Percentiles rank a stretch among this genome's conserved stretches.
These are phyloP conservation scores for Dorcus hopei DNA, from an alignment of 2,888 invertebrate species.

Conservation along the genomic window DNA sequence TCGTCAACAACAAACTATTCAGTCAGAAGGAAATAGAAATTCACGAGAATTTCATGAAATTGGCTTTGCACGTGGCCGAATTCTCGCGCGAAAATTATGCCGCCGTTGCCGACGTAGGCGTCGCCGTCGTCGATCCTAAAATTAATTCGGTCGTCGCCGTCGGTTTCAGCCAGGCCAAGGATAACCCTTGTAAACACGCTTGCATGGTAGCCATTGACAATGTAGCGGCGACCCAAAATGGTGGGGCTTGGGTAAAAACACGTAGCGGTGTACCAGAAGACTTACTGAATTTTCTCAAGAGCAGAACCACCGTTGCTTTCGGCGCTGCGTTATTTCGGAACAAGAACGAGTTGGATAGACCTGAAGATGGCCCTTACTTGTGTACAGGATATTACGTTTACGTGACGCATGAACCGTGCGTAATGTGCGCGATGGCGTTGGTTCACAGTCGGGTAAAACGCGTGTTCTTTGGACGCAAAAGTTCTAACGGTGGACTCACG, in stretches of 20 bases:
- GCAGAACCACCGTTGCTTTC: slow-evolving; percentile 47
- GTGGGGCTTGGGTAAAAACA: slow-evolving; percentile 63
- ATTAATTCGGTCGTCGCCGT: slow-evolving; percentile 64
- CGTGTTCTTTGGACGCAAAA: slow-evolving; percentile 70
- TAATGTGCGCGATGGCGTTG: slow-evolving; percentile 94
- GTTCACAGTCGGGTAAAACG: slow-evolving; percentile 83
- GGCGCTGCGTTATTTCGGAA: slow-evolving; percentile 50
- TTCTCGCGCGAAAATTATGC: slow-evolving; percentile 16
- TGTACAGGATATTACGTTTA: slow-evolving; percentile 88
- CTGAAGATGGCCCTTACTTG: slow-evolving; percentile 65
- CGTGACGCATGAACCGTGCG: slow-evolving; percentile 81
- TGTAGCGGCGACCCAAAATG: slow-evolving; percentile 78
- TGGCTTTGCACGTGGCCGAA: slow-evolving; percentile 56
- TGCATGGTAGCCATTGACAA: slow-evolving; percentile 82
- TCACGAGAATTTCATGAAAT: slow-evolving; percentile 60
- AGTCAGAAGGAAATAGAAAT: slow-evolving; percentile 49
- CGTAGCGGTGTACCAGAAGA: slow-evolving; percentile 49
- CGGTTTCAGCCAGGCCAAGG: slow-evolving; percentile 55
- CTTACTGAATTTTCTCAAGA: slow-evolving; percentile 44
- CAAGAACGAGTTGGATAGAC: slow-evolving; percentile 41
- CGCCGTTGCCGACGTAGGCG: slow-evolving; percentile 40
- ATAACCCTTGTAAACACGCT: slow-evolving; percentile 78
- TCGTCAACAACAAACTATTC: slow-evolving; percentile 64
- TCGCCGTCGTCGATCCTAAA: slow-evolving; percentile 74
- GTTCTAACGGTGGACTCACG: slow-evolving; percentile 66